Percentiles rank a stretch among this genome's conserved stretches.
Evolutionary conservation across 1,140 invertebrate genomes (phyloP).

Genomic region (Drosophila bocki): DNA sequence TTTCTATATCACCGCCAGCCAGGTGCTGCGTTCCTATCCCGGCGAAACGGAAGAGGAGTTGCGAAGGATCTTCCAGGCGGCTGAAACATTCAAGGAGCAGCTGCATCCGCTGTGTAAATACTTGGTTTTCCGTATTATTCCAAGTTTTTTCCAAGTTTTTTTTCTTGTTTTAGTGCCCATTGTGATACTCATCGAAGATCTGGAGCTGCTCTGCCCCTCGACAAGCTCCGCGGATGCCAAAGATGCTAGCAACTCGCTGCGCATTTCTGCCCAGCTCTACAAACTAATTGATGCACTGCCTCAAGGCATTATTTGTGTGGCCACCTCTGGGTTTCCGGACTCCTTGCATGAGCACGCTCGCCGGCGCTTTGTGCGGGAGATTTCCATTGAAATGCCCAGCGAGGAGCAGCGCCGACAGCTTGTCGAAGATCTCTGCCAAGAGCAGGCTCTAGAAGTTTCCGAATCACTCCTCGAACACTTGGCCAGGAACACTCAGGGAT

Average conservation of each 20-base stretch:
- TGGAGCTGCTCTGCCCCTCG: constrained; percentile 80
- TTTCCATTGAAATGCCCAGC: constrained; percentile 88
- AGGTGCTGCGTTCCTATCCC: constrained; percentile 76
- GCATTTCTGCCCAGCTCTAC: constrained; percentile 78
- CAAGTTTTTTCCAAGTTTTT: too few relatives aligned
- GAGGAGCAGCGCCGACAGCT: constrained; percentile 52
- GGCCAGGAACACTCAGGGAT: constrained; percentile 73
- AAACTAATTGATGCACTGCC: constrained; percentile 81
- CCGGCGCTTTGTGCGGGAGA: constrained; percentile 84
- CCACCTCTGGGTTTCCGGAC: constrained; percentile 81
- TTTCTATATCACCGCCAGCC: constrained; percentile 62
- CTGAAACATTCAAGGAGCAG: constrained; percentile 58
- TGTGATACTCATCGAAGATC: constrained; percentile 83
- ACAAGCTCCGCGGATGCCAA: constrained; percentile 30
- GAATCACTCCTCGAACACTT: constrained; percentile 47
- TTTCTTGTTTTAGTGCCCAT: constrained; percentile 32
- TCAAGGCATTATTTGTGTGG: constrained; percentile 81
- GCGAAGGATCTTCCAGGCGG: constrained; percentile 82
- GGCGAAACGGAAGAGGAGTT: constrained; percentile 85
- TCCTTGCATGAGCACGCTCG: constrained; percentile 76
- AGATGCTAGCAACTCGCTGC: constrained; percentile 60
- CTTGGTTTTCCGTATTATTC: not conserved
- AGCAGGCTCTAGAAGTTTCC: not conserved
- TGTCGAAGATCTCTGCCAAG: constrained; percentile 33
- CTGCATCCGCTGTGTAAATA: constrained; percentile 48